phyloP scores from a whole-genome alignment of 1,140 invertebrate species.

The Paraescarpia echinospica region DNA sequence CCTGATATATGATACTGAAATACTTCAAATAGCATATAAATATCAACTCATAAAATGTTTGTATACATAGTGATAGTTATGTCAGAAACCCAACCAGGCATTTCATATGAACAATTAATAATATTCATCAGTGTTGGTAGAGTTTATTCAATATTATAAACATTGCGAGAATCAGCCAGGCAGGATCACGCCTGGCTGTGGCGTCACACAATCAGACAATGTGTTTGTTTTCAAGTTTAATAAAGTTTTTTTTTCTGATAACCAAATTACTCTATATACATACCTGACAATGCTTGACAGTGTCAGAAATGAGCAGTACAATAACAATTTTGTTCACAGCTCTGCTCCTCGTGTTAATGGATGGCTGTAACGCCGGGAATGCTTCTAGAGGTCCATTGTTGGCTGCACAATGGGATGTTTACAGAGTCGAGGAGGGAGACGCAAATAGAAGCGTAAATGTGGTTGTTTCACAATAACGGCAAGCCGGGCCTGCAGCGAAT shows the following conservation, averaged over 20 bases:
- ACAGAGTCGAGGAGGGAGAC: neutral
- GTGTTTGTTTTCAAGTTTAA: neutral
- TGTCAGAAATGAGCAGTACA: neutral
- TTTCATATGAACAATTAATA: too few species aligned
- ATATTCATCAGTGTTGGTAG: too few species aligned
- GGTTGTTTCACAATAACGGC: neutral
- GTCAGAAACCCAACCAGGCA: too few species aligned
- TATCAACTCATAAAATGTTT: too few species aligned
- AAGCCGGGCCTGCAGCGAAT: neutral
- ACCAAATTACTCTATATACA: neutral
- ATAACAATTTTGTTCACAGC: too few species aligned
- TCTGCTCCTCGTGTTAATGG: neutral
- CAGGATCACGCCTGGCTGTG: neutral
- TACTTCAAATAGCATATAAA: too few species aligned
- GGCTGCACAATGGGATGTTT: neutral
- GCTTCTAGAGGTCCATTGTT: neutral
- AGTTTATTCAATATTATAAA: too few species aligned
- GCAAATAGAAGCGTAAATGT: neutral
- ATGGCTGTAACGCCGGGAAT: neutral
- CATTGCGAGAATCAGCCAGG: too few species aligned
- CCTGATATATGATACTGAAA: too few species aligned
- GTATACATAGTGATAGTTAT: too few species aligned
- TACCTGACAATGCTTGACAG: neutral
- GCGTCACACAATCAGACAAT: neutral
- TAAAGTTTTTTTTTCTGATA: neutral